Percentiles rank a stretch among this genome's conserved stretches.
phyloP scores from a whole-genome alignment of 2,113 vertebrate genomes.

The Aptenodytes forsteri region DNA sequence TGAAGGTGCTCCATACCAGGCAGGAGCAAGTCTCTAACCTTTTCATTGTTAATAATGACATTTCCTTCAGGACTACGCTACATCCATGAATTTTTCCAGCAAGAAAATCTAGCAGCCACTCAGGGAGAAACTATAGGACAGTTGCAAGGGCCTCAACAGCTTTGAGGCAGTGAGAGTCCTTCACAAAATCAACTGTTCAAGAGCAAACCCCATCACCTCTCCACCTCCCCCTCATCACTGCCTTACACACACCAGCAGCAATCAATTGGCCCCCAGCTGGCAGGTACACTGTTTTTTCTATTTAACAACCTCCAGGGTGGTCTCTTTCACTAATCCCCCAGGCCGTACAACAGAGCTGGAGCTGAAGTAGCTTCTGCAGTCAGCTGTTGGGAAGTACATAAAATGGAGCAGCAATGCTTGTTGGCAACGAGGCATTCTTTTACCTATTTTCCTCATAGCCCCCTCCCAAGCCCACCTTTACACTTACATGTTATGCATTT shows the following conservation, averaged over 20 bases:
- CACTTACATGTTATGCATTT: neutral
- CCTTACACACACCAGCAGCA: conserved; percentile 36
- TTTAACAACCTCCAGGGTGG: conserved; percentile 64
- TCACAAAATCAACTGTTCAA: conserved; percentile 54
- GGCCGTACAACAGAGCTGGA: conserved; percentile 37
- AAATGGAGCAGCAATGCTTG: neutral
- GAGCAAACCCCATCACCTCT: conserved; percentile 54
- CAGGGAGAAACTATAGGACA: neutral
- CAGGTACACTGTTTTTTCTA: conserved; percentile 49
- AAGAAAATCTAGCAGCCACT: neutral
- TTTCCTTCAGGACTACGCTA: neutral
- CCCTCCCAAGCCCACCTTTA: neutral
- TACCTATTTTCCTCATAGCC: neutral
- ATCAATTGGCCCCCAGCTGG: conserved; percentile 59
- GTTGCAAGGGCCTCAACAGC: conserved; percentile 35
- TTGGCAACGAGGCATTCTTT: neutral
- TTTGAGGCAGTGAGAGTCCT: conserved; percentile 47
- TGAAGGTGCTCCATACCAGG: neutral
- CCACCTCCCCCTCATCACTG: conserved; percentile 46
- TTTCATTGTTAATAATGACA: neutral
- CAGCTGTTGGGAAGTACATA: conserved; percentile 12
- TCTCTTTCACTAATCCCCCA: conserved; percentile 58
- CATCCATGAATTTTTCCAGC: neutral
- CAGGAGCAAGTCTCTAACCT: neutral
- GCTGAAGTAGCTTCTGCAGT: conserved; percentile 48